These are phyloP conservation scores for Metellina segmentata DNA, from an alignment of 2,888 invertebrate genomes.

Conservation along the genomic window DNA sequence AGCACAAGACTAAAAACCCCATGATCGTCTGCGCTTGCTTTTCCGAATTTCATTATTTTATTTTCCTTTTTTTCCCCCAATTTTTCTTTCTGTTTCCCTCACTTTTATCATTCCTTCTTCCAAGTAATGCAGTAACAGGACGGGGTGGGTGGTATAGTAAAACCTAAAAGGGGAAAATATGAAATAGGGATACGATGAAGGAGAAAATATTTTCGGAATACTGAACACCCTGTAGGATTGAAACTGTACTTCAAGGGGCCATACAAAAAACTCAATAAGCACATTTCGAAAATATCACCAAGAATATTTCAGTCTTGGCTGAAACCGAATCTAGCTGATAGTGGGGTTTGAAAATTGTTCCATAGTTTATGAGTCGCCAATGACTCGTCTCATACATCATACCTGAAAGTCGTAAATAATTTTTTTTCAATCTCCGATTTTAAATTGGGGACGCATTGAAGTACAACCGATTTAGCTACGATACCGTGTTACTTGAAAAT, in stretches of 20 bases:
- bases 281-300: no score
- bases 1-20: conserved; percentile 14
- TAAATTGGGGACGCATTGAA: no score
- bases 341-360: no score
- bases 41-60: not conserved
- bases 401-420: no score
- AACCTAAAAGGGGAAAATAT: conserved; percentile 34
- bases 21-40: not conserved
- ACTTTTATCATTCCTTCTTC: conserved; percentile 28
- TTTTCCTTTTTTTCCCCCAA: not conserved
- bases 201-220: conserved; percentile 35
- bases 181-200: conserved; percentile 27
- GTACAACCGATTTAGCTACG: no score
- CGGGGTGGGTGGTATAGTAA: conserved; percentile 3
- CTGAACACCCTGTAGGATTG: conserved; percentile 55
- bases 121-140: conserved; percentile 31
- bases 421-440: no score
- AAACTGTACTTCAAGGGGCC: conserved; percentile 10
- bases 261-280: not conserved
- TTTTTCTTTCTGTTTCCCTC: not conserved
- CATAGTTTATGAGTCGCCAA: no score
- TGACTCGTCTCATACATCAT: no score
- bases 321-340: no score
- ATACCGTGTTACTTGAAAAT: no score
- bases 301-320: no score